Evolutionary conservation across 2,113 vertebrate species (phyloP).

Genomic region (Oreotrochilus melanogaster): DNA sequence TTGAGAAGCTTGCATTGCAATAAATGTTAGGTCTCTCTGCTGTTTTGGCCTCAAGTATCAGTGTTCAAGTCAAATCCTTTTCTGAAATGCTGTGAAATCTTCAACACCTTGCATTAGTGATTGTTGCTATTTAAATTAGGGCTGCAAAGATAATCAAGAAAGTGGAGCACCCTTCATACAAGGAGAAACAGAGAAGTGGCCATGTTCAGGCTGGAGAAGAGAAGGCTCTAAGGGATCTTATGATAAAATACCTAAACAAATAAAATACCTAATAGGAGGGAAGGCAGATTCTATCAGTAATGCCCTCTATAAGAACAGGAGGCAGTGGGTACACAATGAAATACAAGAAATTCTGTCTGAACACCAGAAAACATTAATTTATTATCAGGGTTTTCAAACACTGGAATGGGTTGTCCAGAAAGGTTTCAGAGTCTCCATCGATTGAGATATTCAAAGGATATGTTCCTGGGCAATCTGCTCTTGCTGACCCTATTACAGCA

Average conservation of each 20-base stretch:
- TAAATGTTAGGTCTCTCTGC: not conserved
- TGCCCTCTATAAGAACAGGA: not conserved
- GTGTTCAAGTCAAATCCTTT: not conserved
- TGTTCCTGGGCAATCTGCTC: not conserved
- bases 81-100: not conserved
- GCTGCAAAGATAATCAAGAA: not conserved
- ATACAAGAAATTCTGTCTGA: not conserved
- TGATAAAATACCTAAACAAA: not conserved
- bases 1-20: not conserved
- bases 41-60: not conserved
- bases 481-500: not conserved
- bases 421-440: not conserved
- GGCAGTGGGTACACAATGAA: rapidly evolving
- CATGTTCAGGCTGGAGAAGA: not conserved
- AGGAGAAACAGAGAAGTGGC: not conserved
- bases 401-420: not conserved
- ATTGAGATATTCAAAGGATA: not conserved
- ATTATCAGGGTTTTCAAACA: not conserved
- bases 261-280: not conserved
- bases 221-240: not conserved
- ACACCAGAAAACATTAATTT: not conserved
- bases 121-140: not conserved
- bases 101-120: not conserved
- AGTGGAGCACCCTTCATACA: not conserved
- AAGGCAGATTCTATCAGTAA: not conserved